These are phyloP conservation scores for Hemicrepidius hirtus DNA, from an alignment of 2,888 invertebrate genomes.

Conservation along the genomic window DNA sequence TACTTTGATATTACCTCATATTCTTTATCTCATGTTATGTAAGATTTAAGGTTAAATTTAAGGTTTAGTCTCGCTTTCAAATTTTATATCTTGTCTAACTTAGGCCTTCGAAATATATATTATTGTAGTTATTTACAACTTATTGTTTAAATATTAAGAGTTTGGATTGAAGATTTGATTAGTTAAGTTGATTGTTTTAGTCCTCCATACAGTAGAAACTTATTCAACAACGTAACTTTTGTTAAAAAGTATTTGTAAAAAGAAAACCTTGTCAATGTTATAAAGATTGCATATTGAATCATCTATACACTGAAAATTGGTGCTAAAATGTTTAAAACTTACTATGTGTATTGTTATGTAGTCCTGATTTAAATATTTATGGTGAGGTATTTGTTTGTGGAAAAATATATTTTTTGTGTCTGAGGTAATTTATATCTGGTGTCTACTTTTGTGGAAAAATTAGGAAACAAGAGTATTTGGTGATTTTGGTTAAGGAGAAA, in stretches of 20 bases:
- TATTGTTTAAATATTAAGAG: conserved; percentile 34
- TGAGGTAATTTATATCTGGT: no score
- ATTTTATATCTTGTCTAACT: conserved; percentile 45
- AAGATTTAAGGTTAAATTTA: conserved; percentile 45
- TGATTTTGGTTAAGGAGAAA: no score
- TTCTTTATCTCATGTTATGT: conserved; percentile 56
- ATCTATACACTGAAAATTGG: not conserved
- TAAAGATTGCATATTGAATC: no score
- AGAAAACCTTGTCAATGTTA: no score
- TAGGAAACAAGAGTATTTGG: no score
- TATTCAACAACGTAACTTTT: not conserved
- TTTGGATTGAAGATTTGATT: conserved; percentile 36
- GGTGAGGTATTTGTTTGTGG: no score
- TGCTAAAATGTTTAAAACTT: no score
- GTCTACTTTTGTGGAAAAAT: no score
- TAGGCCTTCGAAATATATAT: conserved; percentile 46
- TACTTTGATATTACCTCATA: conserved; percentile 69
- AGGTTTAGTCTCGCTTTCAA: conserved; percentile 48
- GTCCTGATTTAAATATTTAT: no score
- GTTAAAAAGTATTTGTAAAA: no score
- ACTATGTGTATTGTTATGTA: no score
- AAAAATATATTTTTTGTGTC: not conserved
- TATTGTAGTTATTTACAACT: conserved; percentile 46
- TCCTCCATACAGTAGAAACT: conserved; percentile 26
- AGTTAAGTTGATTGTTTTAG: conserved; percentile 60